These are phyloP conservation scores for Eristalinus aeneus DNA, from an alignment of 2,888 invertebrate genomes.

Conservation along the genomic window DNA sequence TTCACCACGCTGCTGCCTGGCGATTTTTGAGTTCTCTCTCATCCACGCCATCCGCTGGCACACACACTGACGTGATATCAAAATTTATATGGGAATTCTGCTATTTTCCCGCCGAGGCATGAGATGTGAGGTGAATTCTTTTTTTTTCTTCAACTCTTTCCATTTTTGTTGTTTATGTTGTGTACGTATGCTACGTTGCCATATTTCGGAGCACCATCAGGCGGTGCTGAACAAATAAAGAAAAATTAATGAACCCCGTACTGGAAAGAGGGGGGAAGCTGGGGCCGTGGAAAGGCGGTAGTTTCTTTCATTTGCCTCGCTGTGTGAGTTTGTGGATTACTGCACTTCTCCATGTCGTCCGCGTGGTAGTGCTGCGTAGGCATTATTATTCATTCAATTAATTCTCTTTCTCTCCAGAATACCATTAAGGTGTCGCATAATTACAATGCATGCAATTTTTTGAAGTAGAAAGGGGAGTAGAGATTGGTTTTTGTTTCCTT, in stretches of 20 bases:
- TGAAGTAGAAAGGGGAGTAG: background rate
- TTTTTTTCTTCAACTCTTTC: background rate
- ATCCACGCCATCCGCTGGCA: background rate
- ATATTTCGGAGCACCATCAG: slow-evolving; percentile 11
- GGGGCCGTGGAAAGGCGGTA: background rate
- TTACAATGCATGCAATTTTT: slow-evolving; percentile 41
- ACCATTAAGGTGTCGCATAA: slow-evolving; percentile 38
- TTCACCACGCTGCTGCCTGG: slow-evolving; percentile 59
- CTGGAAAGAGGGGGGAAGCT: background rate
- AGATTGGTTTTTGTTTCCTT: background rate
- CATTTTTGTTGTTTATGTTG: background rate
- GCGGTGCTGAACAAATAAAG: slow-evolving; percentile 11
- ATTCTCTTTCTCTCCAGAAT: slow-evolving; percentile 2
- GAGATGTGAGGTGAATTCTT: slow-evolving; percentile 8
- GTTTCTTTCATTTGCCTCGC: slow-evolving; percentile 19
- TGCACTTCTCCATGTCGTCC: background rate
- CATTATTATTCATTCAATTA: slow-evolving; percentile 48
- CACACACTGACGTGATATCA: background rate
- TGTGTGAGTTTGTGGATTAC: background rate
- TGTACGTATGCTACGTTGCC: slow-evolving; percentile 48
- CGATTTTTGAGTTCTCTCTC: background rate
- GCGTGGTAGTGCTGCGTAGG: slow-evolving; percentile 11
- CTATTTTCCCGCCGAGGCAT: background rate
- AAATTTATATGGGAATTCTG: slow-evolving; percentile 24
- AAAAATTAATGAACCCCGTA: slow-evolving; percentile 55